Percentiles rank a stretch among this genome's conserved stretches.
Conservation (phyloP, 2,113 vertebrate genomes). For the Calyptomena viridis region DNA sequence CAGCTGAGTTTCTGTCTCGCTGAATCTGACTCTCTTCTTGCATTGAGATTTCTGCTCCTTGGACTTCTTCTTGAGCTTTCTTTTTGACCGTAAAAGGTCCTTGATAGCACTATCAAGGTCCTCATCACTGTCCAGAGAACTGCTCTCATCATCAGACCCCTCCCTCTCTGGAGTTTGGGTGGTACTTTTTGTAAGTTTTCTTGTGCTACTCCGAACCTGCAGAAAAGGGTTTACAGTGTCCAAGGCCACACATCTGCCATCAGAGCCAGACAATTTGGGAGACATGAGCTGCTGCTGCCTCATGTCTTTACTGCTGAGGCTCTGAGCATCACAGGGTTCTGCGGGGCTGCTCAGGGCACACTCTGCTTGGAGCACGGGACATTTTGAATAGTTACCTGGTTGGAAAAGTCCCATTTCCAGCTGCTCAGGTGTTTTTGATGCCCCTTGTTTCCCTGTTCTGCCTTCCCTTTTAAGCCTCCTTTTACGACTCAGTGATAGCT, state of each 20-base stretch:
- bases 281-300: background rate
- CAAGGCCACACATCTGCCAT: background rate
- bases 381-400: background rate
- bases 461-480: constrained; percentile 69
- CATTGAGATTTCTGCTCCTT: constrained; percentile 76
- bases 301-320: background rate
- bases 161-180: background rate
- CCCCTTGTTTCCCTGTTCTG: background rate
- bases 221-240: background rate
- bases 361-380: background rate
- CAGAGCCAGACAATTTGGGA: background rate
- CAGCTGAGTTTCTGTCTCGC: constrained; percentile 50
- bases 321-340: background rate
- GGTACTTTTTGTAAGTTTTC: background rate
- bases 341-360: background rate
- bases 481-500: constrained; percentile 67
- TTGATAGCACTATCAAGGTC: constrained; percentile 93
- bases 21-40: constrained; percentile 75
- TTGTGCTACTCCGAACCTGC: background rate
- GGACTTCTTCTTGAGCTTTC: constrained; percentile 81
- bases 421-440: constrained; percentile 3
- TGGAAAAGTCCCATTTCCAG: background rate
- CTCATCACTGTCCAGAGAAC: constrained; percentile 94
- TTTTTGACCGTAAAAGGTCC: constrained; percentile 90
- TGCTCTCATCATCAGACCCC: constrained; percentile 87